Percentiles rank a stretch among this genome's conserved stretches.
phyloP scores from a whole-genome alignment of 2,113 vertebrate species.

The Charina bottae region DNA sequence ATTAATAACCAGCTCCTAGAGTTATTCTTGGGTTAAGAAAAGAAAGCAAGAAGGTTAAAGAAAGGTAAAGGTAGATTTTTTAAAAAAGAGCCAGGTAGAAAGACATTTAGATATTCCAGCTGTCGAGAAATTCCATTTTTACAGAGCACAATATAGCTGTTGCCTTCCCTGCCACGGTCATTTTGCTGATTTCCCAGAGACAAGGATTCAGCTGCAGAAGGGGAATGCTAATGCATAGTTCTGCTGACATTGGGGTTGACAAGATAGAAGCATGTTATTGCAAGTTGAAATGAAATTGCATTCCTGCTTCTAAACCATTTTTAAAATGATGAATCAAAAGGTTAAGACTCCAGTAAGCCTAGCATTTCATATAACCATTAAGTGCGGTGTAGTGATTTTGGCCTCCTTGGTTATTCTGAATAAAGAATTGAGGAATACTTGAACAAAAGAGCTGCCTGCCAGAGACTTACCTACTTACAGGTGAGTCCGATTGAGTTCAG shows the following conservation, averaged over 20 bases:
- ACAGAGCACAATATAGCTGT: neutral
- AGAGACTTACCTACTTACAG: neutral
- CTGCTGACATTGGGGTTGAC: neutral
- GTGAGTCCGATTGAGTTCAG: neutral
- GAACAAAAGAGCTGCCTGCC: neutral
- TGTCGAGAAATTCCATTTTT: constrained; percentile 32
- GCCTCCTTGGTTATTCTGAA: neutral
- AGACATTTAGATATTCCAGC: neutral
- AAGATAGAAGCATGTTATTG: neutral
- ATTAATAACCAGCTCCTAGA: neutral
- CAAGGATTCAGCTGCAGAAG: neutral
- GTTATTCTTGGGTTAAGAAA: neutral
- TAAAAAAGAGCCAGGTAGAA: neutral
- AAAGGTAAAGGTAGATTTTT: neutral
- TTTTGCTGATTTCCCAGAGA: neutral
- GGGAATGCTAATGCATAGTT: neutral
- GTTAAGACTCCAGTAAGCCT: neutral
- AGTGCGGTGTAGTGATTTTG: neutral
- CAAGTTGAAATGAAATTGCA: neutral
- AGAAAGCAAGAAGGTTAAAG: neutral
- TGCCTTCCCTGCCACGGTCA: constrained; percentile 41
- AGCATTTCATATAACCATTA: neutral
- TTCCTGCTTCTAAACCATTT: neutral
- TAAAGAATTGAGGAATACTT: too few species aligned
- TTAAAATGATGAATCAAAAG: neutral